Base-by-base conservation (phyloP, 92 coral and sea anemone species). In the Umimayanthus kanabou region DNA sequence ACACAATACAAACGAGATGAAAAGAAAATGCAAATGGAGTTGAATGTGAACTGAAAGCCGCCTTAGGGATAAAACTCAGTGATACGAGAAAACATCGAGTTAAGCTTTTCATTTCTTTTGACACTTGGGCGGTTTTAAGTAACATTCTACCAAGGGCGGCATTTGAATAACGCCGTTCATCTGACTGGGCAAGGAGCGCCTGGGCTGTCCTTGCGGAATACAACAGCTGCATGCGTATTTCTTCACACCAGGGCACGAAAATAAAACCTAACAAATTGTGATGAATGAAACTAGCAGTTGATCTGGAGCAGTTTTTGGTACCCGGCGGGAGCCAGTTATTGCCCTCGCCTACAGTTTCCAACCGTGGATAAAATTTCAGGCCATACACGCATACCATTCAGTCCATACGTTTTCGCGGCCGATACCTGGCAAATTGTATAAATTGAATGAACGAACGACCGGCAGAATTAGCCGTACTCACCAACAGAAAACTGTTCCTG, bases 401-500 rank as follows among this genome's bases (percentile, higher is more conserved):
- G 86, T 67, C 86, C 77, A 23, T 3, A 25, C 86, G 65, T 39
- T 82, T 33, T 82, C 86, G 15, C 50, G 53, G 58, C 20, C 82
- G 76, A 82, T 82, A 82, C 86, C 86, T 82, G 86, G 86, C 86
- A 82, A 82, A 67, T 25, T 79, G 22, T 69, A 47, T 39, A 64
- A 69, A 81, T 81, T 64, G 57, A 65, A 67, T 67, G 77, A 67
- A 67, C 64, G 77, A 70, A 70, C 87, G 77, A 64, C 87, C 67
- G 11, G 18, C 5, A 70, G 16, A 71, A 3, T n/a, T 22, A 66
- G 28, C 67, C 42, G 42, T 40, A 85, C 99, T 96, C 86, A 97
- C 99, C 99, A 97, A 85, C 64, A 97, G 92, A 77, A 93, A 94
- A 79, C 96, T 95, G 87, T 93, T 93, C 26, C 97, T 94, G 58